A percentile compares a stretch with the other conserved stretches of the same genome.
Conservation (phyloP, 2,888 invertebrate species). For the Hesperia comma region DNA sequence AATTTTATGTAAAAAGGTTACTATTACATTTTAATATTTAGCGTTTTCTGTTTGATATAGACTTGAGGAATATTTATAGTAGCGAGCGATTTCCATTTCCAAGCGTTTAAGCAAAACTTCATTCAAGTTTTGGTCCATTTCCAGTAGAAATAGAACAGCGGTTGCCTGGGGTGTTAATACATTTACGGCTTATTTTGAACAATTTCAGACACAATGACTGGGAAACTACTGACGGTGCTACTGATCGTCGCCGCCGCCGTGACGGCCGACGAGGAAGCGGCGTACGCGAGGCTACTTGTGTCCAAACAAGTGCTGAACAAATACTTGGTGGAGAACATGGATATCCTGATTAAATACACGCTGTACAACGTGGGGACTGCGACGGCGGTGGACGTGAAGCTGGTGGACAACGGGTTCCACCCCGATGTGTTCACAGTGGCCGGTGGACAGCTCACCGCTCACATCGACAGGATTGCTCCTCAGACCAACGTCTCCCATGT, state of each 20-base stretch:
- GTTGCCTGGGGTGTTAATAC: not conserved
- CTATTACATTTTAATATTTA: constrained; percentile 1
- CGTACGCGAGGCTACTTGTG: constrained; percentile 92
- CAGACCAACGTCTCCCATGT: constrained; percentile 97
- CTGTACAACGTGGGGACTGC: constrained; percentile 96
- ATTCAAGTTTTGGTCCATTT: constrained; percentile 37
- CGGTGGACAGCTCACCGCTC: constrained; percentile 92
- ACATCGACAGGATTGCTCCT: constrained; percentile 95
- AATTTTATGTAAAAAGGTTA: constrained; percentile 28
- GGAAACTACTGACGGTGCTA: constrained; percentile 73
- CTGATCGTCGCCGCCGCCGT: constrained; percentile 74
- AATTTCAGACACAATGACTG: constrained; percentile 73
- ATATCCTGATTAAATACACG: constrained; percentile 97
- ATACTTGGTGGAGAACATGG: constrained; percentile 98
- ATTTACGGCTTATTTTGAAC: constrained; percentile 34
- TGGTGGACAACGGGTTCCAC: constrained; percentile 96
- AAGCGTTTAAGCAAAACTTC: constrained; percentile 22
- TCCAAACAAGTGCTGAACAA: constrained; percentile 98
- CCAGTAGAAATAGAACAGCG: not conserved
- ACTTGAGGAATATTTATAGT: not conserved
- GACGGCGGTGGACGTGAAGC: constrained; percentile 94
- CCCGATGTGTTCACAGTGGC: constrained; percentile 95
- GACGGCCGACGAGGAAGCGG: constrained; percentile 87
- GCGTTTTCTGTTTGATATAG: constrained; percentile 4
- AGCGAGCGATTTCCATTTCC: not conserved